phyloP scores from a whole-genome alignment of 2,113 vertebrate genomes.

The Acrocephalus kingi region DNA sequence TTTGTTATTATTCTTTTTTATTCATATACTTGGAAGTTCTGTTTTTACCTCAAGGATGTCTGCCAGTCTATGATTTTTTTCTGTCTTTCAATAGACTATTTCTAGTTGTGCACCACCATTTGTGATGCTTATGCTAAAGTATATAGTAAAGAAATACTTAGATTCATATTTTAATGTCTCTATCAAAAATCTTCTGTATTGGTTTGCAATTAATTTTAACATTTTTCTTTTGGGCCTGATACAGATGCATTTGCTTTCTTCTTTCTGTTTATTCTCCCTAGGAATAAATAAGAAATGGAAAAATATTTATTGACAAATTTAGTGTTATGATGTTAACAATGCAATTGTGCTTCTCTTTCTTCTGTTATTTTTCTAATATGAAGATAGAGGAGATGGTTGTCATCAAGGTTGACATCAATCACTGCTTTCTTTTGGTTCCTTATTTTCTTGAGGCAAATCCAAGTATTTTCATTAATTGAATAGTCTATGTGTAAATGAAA shows the following conservation, averaged over 20 bases:
- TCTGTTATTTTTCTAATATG: not conserved
- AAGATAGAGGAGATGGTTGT: not conserved
- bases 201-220: not conserved
- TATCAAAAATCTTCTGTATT: not conserved
- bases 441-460: not conserved
- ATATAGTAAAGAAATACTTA: not conserved
- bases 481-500: not conserved
- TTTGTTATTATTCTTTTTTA: not conserved
- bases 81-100: not conserved
- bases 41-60: not conserved
- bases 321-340: not conserved
- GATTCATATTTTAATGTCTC: not conserved
- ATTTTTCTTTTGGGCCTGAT: not conserved
- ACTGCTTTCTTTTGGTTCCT: not conserved
- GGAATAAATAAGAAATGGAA: not conserved
- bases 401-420: not conserved
- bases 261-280: not conserved
- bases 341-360: not conserved
- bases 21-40: not conserved
- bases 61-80: not conserved
- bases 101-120: not conserved
- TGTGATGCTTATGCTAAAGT: not conserved
- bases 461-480: not conserved
- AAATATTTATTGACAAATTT: not conserved
- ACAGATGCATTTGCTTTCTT: not conserved